Percentiles rank a stretch among this genome's conserved stretches.
Conservation (phyloP, 2,888 invertebrate genomes). For the Volucella inflata region DNA sequence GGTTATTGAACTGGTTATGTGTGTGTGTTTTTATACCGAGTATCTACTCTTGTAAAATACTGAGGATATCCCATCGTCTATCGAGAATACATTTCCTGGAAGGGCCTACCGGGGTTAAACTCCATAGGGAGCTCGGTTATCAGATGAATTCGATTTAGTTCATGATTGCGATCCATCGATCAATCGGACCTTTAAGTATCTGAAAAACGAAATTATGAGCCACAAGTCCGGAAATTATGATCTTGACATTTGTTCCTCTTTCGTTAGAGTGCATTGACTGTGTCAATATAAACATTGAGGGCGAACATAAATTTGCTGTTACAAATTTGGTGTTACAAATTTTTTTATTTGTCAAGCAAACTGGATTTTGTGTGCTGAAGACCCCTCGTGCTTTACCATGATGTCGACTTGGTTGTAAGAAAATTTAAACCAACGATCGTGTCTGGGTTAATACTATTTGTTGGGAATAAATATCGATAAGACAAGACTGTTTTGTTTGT, state of each 20-base stretch:
- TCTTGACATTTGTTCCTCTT: slow-evolving; percentile 32
- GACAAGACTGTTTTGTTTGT: not conserved
- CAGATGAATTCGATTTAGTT: slow-evolving; percentile 27
- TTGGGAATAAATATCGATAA: slow-evolving; percentile 52
- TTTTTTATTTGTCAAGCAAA: slow-evolving; percentile 18
- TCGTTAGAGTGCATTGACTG: slow-evolving; percentile 50
- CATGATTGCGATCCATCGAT: slow-evolving; percentile 66
- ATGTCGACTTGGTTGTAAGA: not conserved
- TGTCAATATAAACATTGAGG: slow-evolving; percentile 47
- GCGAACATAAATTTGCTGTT: slow-evolving; percentile 39
- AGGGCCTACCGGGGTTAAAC: not conserved
- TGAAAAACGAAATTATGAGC: slow-evolving; percentile 35
- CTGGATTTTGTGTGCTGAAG: slow-evolving; percentile 3
- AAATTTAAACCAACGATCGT: slow-evolving; percentile 53
- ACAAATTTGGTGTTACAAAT: slow-evolving; percentile 57
- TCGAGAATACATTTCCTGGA: slow-evolving; percentile 15
- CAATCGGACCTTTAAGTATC: slow-evolving; percentile 51
- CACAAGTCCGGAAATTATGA: slow-evolving; percentile 58
- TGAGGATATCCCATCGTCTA: too few relatives aligned
- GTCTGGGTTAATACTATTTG: slow-evolving; percentile 40
- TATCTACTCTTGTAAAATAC: slow-evolving; percentile 8
- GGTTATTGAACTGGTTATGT: slow-evolving; percentile 53
- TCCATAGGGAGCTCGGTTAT: slow-evolving; percentile 39
- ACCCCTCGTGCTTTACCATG: slow-evolving; percentile 33
- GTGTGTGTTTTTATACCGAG: not conserved